phyloP scores from a whole-genome alignment of 2,888 invertebrate genomes.

The Philereme vetulata region DNA sequence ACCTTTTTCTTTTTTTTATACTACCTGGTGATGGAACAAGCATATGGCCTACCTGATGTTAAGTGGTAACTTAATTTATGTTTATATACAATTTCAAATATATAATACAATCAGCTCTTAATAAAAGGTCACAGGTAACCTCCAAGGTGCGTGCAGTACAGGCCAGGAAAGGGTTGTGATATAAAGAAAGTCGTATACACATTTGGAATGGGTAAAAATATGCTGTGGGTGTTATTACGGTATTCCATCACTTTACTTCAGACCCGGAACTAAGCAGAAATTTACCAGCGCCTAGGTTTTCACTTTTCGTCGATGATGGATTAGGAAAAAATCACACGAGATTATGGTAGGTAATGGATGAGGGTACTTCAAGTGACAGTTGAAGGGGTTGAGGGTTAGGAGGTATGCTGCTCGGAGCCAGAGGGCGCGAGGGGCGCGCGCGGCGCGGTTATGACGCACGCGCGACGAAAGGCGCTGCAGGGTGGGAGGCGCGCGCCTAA shows the following conservation, averaged over 20 bases:
- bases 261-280: not conserved
- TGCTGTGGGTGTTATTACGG: too few relatives aligned
- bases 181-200: too few relatives aligned
- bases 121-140: too few relatives aligned
- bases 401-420: conserved; percentile 18
- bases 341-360: conserved; percentile 12
- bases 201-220: too few relatives aligned
- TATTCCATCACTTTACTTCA: not conserved
- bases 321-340: not conserved
- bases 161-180: too few relatives aligned
- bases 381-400: conserved; percentile 23
- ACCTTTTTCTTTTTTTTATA: too few relatives aligned
- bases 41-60: too few relatives aligned
- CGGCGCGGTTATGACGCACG: conserved; percentile 82
- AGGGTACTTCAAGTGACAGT: conserved; percentile 21
- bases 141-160: too few relatives aligned
- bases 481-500: conserved; percentile 82
- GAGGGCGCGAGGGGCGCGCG: conserved; percentile 56
- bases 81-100: too few relatives aligned
- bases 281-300: not conserved
- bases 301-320: not conserved
- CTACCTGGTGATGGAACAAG: too few relatives aligned
- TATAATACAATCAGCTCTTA: too few relatives aligned
- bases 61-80: too few relatives aligned
- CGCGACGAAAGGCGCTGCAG: conserved; percentile 82